These are phyloP conservation scores for Scytalopus superciliaris DNA, from an alignment of 2,113 vertebrate species.

Conservation along the genomic window DNA sequence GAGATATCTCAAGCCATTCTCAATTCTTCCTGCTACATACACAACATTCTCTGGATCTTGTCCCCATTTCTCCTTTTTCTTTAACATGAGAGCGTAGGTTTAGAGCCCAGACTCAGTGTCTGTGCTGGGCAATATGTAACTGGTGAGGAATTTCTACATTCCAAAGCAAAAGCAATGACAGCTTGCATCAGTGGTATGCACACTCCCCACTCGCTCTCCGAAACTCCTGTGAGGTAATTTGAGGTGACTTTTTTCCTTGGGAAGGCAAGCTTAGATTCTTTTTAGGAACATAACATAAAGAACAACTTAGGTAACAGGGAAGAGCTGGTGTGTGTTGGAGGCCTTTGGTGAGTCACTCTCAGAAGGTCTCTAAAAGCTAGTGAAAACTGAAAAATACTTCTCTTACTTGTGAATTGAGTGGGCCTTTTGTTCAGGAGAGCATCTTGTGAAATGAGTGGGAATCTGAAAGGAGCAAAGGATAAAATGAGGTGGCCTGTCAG, in stretches of 20 bases:
- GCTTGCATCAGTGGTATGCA: not conserved
- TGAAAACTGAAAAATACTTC: not conserved
- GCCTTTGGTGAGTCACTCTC: not conserved
- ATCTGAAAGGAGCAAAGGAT: not conserved
- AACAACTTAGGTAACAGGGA: not conserved
- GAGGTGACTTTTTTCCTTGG: not conserved
- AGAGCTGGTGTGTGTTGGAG: not conserved
- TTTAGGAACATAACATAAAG: not conserved
- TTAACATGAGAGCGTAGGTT: not conserved
- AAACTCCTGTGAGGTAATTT: not conserved
- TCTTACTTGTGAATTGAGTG: not conserved
- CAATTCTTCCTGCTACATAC: not conserved
- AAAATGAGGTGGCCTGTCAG: not conserved
- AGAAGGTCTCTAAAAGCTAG: not conserved
- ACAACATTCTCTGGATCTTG: not conserved
- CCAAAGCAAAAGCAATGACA: not conserved
- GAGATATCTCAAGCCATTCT: not conserved
- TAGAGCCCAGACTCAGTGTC: not conserved
- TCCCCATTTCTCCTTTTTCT: not conserved
- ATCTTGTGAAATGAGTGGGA: not conserved
- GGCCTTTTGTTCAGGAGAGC: not conserved
- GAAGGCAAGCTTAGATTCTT: not conserved
- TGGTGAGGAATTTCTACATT: not conserved
- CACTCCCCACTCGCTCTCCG: fast-evolving
- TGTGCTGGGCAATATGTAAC: not conserved